phyloP scores from a whole-genome alignment of 2,888 invertebrate species.

The Drosophila borealis region DNA sequence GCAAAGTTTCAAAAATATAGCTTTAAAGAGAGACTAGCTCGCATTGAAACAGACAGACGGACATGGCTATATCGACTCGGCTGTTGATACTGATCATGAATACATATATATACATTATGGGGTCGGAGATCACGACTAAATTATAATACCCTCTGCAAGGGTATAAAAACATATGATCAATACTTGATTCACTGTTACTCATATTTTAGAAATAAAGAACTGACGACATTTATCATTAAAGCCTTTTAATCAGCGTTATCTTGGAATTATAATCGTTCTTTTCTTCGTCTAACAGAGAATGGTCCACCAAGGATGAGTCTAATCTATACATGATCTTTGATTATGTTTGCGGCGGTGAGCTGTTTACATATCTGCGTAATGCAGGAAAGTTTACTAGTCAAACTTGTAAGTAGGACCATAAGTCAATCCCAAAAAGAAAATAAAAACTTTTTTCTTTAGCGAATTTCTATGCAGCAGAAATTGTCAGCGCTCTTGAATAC shows the following conservation, averaged over 20 bases:
- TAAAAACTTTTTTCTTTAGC: constrained; percentile 84
- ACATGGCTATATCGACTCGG: too few species aligned
- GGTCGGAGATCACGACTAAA: too few species aligned
- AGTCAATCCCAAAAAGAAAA: neutral
- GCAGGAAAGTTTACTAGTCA: constrained; percentile 95
- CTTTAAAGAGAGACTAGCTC: too few species aligned
- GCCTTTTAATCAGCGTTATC: neutral
- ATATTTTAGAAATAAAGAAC: too few species aligned
- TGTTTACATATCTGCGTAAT: constrained; percentile 97
- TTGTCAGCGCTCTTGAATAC: constrained; percentile 96
- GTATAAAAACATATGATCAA: too few species aligned
- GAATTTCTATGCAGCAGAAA: constrained; percentile 97
- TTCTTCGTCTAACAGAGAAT: constrained; percentile 89
- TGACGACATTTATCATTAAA: too few species aligned
- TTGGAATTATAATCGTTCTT: neutral
- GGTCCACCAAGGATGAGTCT: constrained; percentile 95
- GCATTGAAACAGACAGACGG: too few species aligned
- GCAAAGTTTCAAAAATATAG: too few species aligned
- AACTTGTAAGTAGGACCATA: constrained; percentile 86
- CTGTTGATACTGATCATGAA: too few species aligned
- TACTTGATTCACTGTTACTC: too few species aligned
- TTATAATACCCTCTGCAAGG: too few species aligned
- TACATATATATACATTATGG: too few species aligned
- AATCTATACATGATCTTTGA: constrained; percentile 99
- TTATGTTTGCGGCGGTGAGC: constrained; percentile 98